These are phyloP conservation scores for Acanthurus lineatus DNA, from an alignment of 2,797 vertebrate species.

Conservation along the genomic window DNA sequence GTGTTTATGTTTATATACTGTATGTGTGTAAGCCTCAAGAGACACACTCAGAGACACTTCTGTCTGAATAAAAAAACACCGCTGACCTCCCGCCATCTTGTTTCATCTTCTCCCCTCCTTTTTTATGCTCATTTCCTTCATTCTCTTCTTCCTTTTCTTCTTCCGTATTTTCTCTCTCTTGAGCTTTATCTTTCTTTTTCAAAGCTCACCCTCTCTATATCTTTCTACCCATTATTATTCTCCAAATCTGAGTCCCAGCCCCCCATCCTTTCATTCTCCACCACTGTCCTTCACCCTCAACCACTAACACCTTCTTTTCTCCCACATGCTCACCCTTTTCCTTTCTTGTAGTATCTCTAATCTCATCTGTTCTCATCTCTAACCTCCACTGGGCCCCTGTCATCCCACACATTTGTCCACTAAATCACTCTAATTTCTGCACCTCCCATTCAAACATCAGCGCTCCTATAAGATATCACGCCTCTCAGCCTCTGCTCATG, in stretches of 20 bases:
- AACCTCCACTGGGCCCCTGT: conserved; percentile 43
- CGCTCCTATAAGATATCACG: conserved; percentile 16
- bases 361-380: conserved; percentile 43
- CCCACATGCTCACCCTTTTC: background rate
- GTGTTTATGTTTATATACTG: conserved; percentile 21
- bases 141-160: background rate
- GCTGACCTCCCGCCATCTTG: conserved; percentile 32
- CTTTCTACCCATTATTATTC: background rate
- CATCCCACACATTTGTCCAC: conserved; percentile 50
- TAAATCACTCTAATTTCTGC: conserved; percentile 63
- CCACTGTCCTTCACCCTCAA: background rate
- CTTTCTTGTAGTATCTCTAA: conserved; percentile 19
- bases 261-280: background rate
- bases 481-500: conserved; percentile 44
- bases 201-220: background rate
- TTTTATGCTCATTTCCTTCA: conserved; percentile 8
- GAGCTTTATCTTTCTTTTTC: too few species aligned
- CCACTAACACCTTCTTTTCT: background rate
- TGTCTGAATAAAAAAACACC: conserved; percentile 38
- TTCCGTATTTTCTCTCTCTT: background rate
- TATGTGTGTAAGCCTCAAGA: conserved; percentile 51
- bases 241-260: conserved; percentile 3
- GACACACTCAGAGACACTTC: conserved; percentile 56
- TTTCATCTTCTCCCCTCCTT: conserved; percentile 20
- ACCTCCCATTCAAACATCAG: conserved; percentile 40